Percentiles rank a stretch among this genome's conserved stretches.
phyloP scores from a whole-genome alignment of 1,140 invertebrate species.

The Habropoda laboriosa region DNA sequence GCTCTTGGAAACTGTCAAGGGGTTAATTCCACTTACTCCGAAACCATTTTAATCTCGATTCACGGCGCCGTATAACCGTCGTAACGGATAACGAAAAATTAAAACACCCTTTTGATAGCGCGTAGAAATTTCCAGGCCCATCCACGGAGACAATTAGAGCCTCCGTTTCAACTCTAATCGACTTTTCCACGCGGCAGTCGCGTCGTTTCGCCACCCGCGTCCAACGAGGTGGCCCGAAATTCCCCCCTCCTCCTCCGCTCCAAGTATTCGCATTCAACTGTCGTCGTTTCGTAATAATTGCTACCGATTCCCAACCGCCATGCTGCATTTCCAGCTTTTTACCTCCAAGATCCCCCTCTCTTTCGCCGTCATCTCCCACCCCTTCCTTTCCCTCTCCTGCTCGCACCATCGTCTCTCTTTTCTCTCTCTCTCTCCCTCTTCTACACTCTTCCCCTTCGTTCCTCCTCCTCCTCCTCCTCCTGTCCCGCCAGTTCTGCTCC shows the following conservation, averaged over 20 bases:
- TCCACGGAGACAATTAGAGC: constrained; percentile 12
- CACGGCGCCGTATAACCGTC: not conserved
- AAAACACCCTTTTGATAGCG: not conserved
- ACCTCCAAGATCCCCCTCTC: constrained; percentile 62
- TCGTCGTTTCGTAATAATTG: constrained; percentile 79
- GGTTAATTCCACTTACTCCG: not conserved
- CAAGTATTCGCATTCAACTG: constrained; percentile 70
- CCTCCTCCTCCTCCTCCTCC: constrained; percentile 3
- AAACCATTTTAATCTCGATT: not conserved
- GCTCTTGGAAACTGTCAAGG: no score
- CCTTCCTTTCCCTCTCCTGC: constrained; percentile 42
- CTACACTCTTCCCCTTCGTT: not conserved
- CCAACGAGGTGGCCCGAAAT: constrained; percentile 50
- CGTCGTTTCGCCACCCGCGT: constrained; percentile 50
- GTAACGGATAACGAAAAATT: not conserved
- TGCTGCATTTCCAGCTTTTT: constrained; percentile 80
- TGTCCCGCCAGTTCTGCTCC: not conserved
- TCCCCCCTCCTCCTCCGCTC: not conserved
- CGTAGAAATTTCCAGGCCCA: not conserved
- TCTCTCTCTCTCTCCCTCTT: constrained; percentile 35
- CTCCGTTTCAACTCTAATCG: constrained; percentile 9
- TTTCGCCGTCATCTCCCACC: constrained; percentile 31
- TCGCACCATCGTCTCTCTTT: constrained; percentile 31
- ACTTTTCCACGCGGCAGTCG: constrained; percentile 41
- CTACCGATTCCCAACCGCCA: constrained; percentile 78